A percentile compares a stretch with the other conserved stretches of the same genome.
phyloP scores from a whole-genome alignment of 2,797 vertebrate genomes.

The Heliangelus exortis region DNA sequence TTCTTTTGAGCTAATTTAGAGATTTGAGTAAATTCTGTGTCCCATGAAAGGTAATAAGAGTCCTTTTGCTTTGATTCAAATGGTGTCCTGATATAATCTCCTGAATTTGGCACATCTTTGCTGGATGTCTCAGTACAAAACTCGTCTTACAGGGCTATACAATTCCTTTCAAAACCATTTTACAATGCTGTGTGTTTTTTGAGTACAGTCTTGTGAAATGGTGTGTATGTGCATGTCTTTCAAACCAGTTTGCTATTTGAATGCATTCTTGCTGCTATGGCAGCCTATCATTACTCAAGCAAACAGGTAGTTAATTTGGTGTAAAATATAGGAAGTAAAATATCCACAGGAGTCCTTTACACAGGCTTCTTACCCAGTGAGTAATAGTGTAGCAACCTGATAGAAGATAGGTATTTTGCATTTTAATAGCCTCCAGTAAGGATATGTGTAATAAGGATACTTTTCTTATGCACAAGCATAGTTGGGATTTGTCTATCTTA shows the following conservation, averaged over 20 bases:
- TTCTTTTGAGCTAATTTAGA: conserved; percentile 4
- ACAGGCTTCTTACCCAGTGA: neutral
- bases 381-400: neutral
- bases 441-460: neutral
- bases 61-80: conserved; percentile 1
- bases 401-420: conserved; percentile 19
- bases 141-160: neutral
- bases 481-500: neutral
- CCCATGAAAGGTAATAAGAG: neutral
- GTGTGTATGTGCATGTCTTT: neutral
- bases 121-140: neutral
- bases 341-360: neutral
- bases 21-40: neutral
- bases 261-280: neutral
- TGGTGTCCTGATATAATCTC: neutral
- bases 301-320: conserved; percentile 17
- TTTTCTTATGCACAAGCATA: neutral
- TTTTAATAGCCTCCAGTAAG: neutral
- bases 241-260: neutral
- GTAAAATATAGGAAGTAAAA: conserved; percentile 21
- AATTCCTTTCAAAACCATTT: neutral
- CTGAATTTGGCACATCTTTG: neutral
- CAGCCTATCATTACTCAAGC: conserved; percentile 24
- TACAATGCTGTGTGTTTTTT: neutral
- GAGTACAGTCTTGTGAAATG: neutral